Base-by-base conservation (phyloP, 2,797 vertebrate species). In the Lacerta bilineata region DNA sequence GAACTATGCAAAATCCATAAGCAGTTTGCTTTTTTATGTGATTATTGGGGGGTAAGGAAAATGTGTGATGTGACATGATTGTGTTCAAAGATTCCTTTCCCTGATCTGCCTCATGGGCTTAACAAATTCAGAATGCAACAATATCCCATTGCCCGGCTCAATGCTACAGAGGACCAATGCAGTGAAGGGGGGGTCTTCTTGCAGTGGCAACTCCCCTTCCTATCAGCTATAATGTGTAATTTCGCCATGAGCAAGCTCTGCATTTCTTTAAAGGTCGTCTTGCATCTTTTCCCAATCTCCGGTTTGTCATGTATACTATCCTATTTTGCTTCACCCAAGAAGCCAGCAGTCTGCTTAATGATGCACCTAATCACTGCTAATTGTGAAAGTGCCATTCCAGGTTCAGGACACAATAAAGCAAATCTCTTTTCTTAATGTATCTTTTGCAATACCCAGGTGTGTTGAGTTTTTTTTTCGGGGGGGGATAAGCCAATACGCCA, bases 391-490 rank as follows among this genome's bases (percentile, higher is more conserved):
- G 0, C 27, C 61, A 2, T 66, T 82, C 85, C 81, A 81, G 2
- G 89, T 2, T 18, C 5, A 74, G 46, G 50, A 66, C 23, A 15
- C 27, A 0, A 20, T 46, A 27, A 17, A 7, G 78, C 64, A n/a
- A n/a, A 69, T 77, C 33, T 1, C 7, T 7, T 0, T 0, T 3
- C 20, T 5, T 0, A 0, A 25, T 1, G 13, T 43, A 0, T 2
- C 33, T 9, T 39, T 80, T 76, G 77, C 83, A 71, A 3, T 68
- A 8, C 36, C 8, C 8, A 17, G 84, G 50, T 55, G 50, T 55
- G 50, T 55, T 15, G 13, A 50, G 50, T 50, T 13, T 13, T 50
- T 50, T 46, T 29, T 84, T 55, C 15, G 50, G 50, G 15, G n/a
- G 33, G n/a, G 15, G 68, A 39, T 0, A 75, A 80, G 72, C 80